A percentile compares a stretch with the other conserved stretches of the same genome.
phyloP scores from a whole-genome alignment of 2,113 vertebrate genomes.

The Ochotona princeps region DNA sequence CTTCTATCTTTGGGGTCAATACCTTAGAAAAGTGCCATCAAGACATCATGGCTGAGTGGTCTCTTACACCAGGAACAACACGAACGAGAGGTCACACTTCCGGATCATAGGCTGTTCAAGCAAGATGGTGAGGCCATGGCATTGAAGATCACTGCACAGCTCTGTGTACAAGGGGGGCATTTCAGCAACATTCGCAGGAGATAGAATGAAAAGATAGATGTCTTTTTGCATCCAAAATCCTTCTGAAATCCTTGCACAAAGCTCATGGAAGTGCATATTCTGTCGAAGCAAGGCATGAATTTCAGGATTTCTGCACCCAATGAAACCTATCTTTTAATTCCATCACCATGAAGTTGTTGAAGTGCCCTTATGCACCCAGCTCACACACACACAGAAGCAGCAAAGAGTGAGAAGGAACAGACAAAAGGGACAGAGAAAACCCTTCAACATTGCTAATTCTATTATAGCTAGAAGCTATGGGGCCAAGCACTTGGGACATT shows the following conservation, averaged over 20 bases:
- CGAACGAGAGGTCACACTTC: not conserved
- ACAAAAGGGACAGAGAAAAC: not conserved
- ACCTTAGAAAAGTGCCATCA: slow-evolving; percentile 17
- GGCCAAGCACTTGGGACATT: not conserved
- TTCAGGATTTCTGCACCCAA: no score
- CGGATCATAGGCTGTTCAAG: not conserved
- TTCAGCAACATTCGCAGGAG: no score
- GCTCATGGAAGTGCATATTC: no score
- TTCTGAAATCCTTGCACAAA: no score
- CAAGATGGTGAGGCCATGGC: not conserved
- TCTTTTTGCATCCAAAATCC: no score
- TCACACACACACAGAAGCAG: not conserved
- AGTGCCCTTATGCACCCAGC: not conserved
- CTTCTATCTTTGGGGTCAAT: not conserved
- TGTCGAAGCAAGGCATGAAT: no score
- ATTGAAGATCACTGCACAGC: not conserved
- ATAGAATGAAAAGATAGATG: no score
- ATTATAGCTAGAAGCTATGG: not conserved
- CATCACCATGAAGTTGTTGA: no score
- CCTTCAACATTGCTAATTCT: not conserved
- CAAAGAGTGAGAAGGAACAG: not conserved
- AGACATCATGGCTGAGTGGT: slow-evolving; percentile 4
- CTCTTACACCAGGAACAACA: slow-evolving; percentile 24
- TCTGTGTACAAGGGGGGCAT: no score
- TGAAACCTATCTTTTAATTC: no score